A percentile compares a stretch with the other conserved stretches of the same genome.
Evolutionary conservation across 2,113 vertebrate genomes (phyloP).

Genomic region (Xenus cinereus): DNA sequence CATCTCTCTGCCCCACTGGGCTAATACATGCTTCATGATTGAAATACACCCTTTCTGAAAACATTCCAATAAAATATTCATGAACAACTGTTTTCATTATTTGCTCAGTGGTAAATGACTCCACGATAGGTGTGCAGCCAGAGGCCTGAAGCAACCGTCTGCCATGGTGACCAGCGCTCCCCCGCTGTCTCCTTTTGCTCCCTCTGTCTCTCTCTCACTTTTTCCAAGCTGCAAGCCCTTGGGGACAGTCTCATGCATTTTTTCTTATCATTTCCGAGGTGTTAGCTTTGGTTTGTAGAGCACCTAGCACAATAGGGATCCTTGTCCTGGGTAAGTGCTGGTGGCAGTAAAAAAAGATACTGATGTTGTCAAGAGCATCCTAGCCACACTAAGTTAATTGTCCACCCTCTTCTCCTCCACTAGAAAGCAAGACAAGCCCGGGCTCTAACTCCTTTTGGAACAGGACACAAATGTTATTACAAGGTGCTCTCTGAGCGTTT

Average conservation of each 20-base stretch:
- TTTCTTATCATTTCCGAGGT: background rate
- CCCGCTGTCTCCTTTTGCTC: background rate
- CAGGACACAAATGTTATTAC: background rate
- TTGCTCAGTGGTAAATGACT: background rate
- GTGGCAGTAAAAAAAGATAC: background rate
- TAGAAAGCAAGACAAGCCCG: background rate
- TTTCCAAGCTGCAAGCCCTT: background rate
- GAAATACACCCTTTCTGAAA: background rate
- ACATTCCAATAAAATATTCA: constrained; percentile 19
- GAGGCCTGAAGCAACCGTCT: background rate
- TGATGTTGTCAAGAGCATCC: background rate
- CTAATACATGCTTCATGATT: background rate
- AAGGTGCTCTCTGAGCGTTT: background rate
- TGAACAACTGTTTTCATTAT: constrained; percentile 16
- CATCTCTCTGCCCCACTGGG: background rate
- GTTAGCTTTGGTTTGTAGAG: background rate
- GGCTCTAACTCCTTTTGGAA: background rate
- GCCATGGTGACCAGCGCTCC: background rate
- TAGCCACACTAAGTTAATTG: background rate
- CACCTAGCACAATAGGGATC: background rate
- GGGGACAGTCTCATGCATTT: background rate
- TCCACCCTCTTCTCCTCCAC: background rate
- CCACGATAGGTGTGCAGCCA: background rate
- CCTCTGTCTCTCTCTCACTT: background rate
- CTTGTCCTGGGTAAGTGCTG: background rate